Conservation (phyloP, 37 sponge, comb jelly and placozoan genomes). For the Theonella swinhoei region DNA sequence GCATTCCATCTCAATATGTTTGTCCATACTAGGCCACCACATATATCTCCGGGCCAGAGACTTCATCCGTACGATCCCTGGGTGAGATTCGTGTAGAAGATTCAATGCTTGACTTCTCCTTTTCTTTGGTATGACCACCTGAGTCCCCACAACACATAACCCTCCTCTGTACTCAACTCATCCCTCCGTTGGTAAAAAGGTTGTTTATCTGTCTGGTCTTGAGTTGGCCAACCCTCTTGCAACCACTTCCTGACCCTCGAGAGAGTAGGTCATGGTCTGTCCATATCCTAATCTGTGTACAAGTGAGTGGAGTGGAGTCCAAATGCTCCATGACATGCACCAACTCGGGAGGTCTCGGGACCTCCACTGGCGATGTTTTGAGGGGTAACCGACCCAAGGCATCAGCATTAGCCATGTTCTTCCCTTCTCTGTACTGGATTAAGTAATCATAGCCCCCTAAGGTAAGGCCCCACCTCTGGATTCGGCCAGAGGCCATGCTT, state of each 20-base stretch:
- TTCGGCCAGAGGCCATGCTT: not conserved
- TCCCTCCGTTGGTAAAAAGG: not conserved
- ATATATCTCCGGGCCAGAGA: not conserved
- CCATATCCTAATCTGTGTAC: not conserved
- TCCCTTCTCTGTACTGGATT: not conserved
- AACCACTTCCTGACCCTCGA: slow-evolving; percentile 2
- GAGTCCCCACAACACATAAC: slow-evolving; percentile 19
- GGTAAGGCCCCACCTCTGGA: not conserved
- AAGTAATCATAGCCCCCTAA: not conserved
- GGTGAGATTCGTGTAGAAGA: slow-evolving; percentile 20
- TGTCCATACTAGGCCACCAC: slow-evolving; percentile 34
- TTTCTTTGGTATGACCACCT: slow-evolving; percentile 16
- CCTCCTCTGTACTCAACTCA: not conserved
- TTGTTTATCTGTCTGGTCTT: too few relatives aligned
- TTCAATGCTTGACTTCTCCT: not conserved
- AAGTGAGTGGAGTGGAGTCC: not conserved
- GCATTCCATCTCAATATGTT: slow-evolving; percentile 17
- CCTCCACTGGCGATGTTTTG: not conserved
- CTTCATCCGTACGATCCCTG: slow-evolving; percentile 16
- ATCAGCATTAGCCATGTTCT: not conserved
- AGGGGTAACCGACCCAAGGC: not conserved
- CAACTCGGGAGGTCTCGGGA: not conserved
- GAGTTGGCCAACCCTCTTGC: not conserved
- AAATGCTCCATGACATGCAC: not conserved
- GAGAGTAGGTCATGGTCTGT: not conserved